Base-by-base conservation (phyloP, 2,113 vertebrate genomes). In the Osmerus eperlanus region DNA sequence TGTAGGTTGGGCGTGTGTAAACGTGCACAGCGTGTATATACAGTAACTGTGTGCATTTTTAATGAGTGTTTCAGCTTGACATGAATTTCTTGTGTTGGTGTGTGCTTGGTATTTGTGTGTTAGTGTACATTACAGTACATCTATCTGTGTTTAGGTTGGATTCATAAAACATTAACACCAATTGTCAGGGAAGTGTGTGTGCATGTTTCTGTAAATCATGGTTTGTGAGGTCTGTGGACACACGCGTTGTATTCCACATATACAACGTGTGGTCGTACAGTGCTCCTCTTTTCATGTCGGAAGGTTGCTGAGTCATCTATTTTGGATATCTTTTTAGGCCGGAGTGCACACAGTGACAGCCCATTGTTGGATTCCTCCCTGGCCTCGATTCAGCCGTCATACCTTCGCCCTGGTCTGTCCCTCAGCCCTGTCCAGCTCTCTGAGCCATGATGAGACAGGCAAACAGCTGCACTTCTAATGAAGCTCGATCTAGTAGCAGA, bases 391-490 rank as follows among this genome's bases (percentile, higher is more conserved):
- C 19, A 62, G 25, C 60, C 28, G 60, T 14, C 60, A 62, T 16
- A 13, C 60, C 13, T 15, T 28, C 15, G 25, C 60, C 28, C 85
- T 15, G 61, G 55, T 65, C 72, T 83, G 78, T 76, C 82, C 82
- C 80, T 82, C n/a, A 56, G 64, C 60, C 75, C 72, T 75, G 75
- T 81, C 70, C 80, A 74, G 68, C 75, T 76, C 76, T 58, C 67
- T 76, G 70, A 67, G 74, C 78, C 72, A 19, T 72, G 68, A 63
- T 67, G 69, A 52, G 65, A 73, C 47, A n/a, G 59, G 29, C 66
- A 85, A 88, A 88, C 65, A 80, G 88, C 87, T 84, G 87, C 89
- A 72, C 89, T 84, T 84, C 84, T 88, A 83, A 32, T 2, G 53
- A 72, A 73, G 72, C 81, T 47, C 62, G 73, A 73, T 74, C 74